These are phyloP conservation scores for Bombus balteatus DNA, from an alignment of 1,140 invertebrate genomes.

Conservation along the genomic window DNA sequence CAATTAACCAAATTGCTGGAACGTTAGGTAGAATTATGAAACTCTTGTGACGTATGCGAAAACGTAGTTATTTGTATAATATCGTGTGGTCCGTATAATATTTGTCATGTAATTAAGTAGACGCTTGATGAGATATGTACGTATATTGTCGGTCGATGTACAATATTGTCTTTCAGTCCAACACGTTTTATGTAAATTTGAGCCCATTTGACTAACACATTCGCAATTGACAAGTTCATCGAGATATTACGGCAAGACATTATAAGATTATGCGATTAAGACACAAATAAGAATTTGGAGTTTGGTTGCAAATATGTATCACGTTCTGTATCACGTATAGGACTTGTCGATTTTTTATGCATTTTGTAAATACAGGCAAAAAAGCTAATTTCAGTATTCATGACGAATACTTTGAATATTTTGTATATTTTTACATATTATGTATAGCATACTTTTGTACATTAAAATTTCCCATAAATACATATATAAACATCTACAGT, in stretches of 20 bases:
- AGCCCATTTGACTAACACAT: not conserved
- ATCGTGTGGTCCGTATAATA: not conserved
- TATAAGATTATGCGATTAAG: not conserved
- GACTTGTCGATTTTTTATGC: not conserved
- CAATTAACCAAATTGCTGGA: not conserved
- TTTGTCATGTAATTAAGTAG: not conserved
- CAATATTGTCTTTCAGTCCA: not conserved
- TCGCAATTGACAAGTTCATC: no score
- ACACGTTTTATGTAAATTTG: not conserved
- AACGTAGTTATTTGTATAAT: not conserved
- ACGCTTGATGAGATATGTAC: no score
- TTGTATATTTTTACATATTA: not conserved
- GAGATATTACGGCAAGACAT: no score
- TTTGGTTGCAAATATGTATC: no score
- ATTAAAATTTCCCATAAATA: no score
- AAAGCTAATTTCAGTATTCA: not conserved
- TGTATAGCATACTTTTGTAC: no score
- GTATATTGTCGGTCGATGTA: not conserved
- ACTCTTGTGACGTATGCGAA: not conserved
- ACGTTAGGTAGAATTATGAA: not conserved
- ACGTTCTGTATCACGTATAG: no score
- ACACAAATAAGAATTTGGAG: no score
- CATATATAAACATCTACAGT: no score
- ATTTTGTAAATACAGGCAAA: not conserved
- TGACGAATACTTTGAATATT: not conserved